Evolutionary conservation across 1,140 invertebrate genomes (phyloP), one percentile per base, ranked within the genome.

Genomic region (Philopotamus ludificatus): DNA sequence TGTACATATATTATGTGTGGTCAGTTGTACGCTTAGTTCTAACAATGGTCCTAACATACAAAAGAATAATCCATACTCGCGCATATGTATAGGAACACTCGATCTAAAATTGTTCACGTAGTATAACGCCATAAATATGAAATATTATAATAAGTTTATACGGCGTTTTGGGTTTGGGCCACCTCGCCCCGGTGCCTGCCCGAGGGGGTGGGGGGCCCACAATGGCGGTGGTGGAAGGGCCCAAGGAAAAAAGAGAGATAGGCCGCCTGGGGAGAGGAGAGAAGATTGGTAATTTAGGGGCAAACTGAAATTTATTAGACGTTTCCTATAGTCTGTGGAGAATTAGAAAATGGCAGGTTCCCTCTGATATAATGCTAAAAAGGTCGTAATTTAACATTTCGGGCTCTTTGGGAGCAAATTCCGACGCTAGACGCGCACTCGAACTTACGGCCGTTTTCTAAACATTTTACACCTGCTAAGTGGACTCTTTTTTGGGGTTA

Each of bases 281-380:
- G 45, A 44, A 70, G 61, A 63, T 69, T 66, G 61, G 61, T 70
- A 63, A 64, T 70, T 66, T 70, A 66, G 55, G 65, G 68, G 64
- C 61, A 70, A 70, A 70, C 68, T 70, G 49, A 70, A 66, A 70
- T 70, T 70, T 70, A 70, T 70, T 70, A 49, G 68, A 70, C 68
- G 20, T 66, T 62, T 70, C 47, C 60, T 57, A 70, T 57, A 61
- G 68, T 59, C 68, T 70, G 65, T 70, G 61, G 68, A 70, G 68
- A 70, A 66, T 70, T 66, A 64, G 44, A 63, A 69, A 69, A 69
- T 69, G 59, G 59, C 67, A 66, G 67, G 67, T 65, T 59, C 51
- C 49, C 53, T 63, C 45, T 66, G 54, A 66, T 66, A 69, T 64
- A 69, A 69, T 63, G 59, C 63, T 65, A 53, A 69, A 63, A 49